phyloP scores from a whole-genome alignment of 2,113 vertebrate species.

The Channa argus region DNA sequence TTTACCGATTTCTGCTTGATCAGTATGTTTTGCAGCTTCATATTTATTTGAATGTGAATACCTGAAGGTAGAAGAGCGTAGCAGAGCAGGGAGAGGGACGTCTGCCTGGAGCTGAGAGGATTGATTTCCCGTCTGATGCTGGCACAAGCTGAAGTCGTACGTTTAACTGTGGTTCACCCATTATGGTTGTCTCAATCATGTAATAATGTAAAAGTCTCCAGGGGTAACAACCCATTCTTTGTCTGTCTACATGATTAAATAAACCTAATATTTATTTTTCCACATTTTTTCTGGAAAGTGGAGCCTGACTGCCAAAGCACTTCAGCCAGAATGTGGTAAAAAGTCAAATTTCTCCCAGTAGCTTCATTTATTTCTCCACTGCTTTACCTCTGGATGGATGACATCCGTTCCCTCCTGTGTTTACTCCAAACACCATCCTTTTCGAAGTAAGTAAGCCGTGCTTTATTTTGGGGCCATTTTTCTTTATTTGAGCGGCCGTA shows the following conservation, averaged over 20 bases:
- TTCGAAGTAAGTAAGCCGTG: not conserved
- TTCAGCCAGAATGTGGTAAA: not conserved
- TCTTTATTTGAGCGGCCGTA: not conserved
- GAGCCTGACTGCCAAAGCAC: not conserved
- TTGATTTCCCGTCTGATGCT: too few relatives aligned
- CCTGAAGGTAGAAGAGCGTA: too few relatives aligned
- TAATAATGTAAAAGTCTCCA: conserved; percentile 4
- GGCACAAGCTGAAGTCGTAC: too few relatives aligned
- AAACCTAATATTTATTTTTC: conserved; percentile 11
- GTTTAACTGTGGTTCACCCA: conserved; percentile 2
- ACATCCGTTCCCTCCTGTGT: not conserved
- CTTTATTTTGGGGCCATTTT: not conserved
- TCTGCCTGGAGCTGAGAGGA: too few relatives aligned
- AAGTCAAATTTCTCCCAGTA: not conserved
- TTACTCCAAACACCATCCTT: conserved; percentile 1
- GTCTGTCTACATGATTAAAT: not conserved
- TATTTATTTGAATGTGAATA: too few relatives aligned
- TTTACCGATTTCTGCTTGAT: too few relatives aligned
- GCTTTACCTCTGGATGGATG: not conserved
- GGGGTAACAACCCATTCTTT: conserved; percentile 16
- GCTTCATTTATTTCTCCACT: not conserved
- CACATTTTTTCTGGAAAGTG: conserved; percentile 14
- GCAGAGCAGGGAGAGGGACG: too few relatives aligned
- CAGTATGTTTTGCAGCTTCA: too few relatives aligned
- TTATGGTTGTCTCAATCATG: conserved; percentile 5